These are phyloP conservation scores for Xyrauchen texanus DNA, from an alignment of 2,113 vertebrate species.

Conservation along the genomic window DNA sequence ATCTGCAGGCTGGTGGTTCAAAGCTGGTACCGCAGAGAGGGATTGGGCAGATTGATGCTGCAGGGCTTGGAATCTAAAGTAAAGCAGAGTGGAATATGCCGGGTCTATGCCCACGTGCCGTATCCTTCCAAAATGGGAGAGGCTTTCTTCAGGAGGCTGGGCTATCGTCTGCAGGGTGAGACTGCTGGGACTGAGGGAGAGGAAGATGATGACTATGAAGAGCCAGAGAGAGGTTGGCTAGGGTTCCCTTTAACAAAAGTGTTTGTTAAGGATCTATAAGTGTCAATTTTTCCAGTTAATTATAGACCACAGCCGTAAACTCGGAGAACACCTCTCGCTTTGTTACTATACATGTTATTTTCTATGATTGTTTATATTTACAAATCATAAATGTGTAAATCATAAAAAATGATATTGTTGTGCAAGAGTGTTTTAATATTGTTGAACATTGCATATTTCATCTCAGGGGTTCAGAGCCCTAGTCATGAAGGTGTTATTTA, in stretches of 20 bases:
- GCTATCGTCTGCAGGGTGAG: constrained; percentile 70
- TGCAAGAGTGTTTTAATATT: not conserved
- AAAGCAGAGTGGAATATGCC: constrained; percentile 73
- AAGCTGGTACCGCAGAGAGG: constrained; percentile 83
- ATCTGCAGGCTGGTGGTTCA: constrained; percentile 81
- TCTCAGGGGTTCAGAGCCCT: not conserved
- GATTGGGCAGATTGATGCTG: constrained; percentile 81
- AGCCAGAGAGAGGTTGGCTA: constrained; percentile 71
- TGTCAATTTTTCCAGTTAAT: not conserved
- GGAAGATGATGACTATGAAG: constrained; percentile 60
- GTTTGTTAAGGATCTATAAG: constrained; percentile 77
- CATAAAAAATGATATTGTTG: not conserved
- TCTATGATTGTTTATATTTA: not conserved
- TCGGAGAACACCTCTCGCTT: not conserved
- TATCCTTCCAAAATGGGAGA: constrained; percentile 74
- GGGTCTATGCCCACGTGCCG: constrained; percentile 71
- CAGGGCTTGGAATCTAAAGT: constrained; percentile 80
- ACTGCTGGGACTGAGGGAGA: constrained; percentile 60
- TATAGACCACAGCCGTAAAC: not conserved
- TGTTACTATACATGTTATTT: constrained; percentile 1
- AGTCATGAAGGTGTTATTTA: not conserved
- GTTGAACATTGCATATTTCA: not conserved
- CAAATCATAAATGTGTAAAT: not conserved
- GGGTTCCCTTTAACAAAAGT: constrained; percentile 77
- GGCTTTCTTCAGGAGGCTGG: constrained; percentile 75